Percentiles rank a stretch among this genome's conserved stretches.
These are phyloP conservation scores for Lonchura striata DNA, from an alignment of 2,113 vertebrate genomes.

Conservation along the genomic window DNA sequence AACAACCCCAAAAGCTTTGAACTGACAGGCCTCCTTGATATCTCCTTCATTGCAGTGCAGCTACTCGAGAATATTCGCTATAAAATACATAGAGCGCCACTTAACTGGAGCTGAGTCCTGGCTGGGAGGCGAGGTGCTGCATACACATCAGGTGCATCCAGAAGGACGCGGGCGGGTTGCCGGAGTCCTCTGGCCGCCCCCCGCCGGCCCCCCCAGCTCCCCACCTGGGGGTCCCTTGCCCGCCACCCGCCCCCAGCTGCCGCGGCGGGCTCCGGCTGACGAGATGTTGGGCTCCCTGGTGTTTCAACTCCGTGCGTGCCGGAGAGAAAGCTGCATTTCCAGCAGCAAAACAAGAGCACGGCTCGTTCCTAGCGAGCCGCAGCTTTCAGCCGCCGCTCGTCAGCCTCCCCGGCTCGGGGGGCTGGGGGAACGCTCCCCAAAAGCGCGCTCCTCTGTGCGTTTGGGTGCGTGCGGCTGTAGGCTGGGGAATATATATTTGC, in stretches of 20 bases:
- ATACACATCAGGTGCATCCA: conserved; percentile 18
- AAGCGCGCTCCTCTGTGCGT: neutral
- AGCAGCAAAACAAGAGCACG: neutral
- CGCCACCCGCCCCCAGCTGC: neutral
- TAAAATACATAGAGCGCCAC: conserved; percentile 45
- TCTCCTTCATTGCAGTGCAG: conserved; percentile 65
- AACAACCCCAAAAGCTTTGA: conserved; percentile 78
- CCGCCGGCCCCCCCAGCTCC: neutral
- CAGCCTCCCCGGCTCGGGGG: neutral
- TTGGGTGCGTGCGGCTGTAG: neutral
- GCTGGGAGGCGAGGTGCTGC: conserved; percentile 26
- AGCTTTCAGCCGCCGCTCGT: neutral
- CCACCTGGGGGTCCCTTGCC: neutral
- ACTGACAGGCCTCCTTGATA: conserved; percentile 78
- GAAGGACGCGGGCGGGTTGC: neutral
- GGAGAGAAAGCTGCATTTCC: neutral
- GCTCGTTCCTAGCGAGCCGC: neutral
- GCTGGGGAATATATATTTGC: neutral
- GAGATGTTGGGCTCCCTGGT: neutral
- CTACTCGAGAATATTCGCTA: conserved; percentile 63
- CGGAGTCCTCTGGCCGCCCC: neutral
- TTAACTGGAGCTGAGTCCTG: conserved; percentile 18
- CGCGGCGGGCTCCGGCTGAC: neutral
- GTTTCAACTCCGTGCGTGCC: neutral
- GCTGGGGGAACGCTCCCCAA: neutral